Base-by-base conservation (phyloP, 2,113 vertebrate genomes). In the Sterna hirundo region DNA sequence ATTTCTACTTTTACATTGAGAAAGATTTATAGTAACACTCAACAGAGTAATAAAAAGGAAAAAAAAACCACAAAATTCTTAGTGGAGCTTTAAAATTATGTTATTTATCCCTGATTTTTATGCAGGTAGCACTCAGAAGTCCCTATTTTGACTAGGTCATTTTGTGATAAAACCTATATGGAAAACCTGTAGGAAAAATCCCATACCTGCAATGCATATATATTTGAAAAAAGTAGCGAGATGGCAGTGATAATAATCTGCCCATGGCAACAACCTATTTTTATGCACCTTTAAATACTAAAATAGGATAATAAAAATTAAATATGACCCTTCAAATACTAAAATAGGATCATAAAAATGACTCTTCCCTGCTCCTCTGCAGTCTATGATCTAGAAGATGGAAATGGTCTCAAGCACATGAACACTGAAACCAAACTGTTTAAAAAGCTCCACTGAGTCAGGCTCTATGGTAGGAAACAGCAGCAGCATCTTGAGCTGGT, bases 221-320 rank as follows among this genome's bases (percentile, higher is more conserved):
- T 40, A 71, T 84, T 79, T 40, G 38, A 16, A 47, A 68, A 40
- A 44, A 44, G 14, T 38, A 80, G 13, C 4, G 52, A 77, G 90
- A 94, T 55, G 34, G 5, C 30, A 66, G 32, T 38, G 36, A 47
- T 87, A 32, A 91, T 84, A 79, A 60, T 68, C 26, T 92, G 60
- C n/a, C 69, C 20, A 40, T 66, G 64, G 44, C 61, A 87, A 69
- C 77, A 84, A 21, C 40, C 60, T 87, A 51, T 68, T 93, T 91
- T 96, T 96, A 93, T 52, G 69, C 15, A 3, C 6, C 15, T 96
- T 94, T 70, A 83, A 87, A 72, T 61, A 82, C 62, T 83, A 83
- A 88, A 93, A 93, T 86, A 57, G 26, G 52, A 36, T 85, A 78
- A 74, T 87, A 91, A 94, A 91, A 93, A 90, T 87, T 91, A 62